Evolutionary conservation across 2,113 vertebrate species (phyloP).

Genomic region (Trichomycterus rosablanca): DNA sequence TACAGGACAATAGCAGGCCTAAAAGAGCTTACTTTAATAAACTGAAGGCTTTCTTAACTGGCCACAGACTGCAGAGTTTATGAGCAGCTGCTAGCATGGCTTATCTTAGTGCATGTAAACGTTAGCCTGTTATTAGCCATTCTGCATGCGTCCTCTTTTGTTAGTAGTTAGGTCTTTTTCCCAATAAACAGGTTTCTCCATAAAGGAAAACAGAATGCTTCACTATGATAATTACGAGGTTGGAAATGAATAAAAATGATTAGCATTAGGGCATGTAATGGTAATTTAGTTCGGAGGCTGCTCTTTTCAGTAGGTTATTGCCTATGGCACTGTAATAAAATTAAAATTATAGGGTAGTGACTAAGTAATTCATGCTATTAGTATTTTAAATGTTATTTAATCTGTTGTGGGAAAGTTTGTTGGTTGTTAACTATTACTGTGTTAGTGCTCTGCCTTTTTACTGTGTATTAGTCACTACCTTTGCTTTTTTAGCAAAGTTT

Average conservation of each 20-base stretch:
- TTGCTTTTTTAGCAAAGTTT: too few relatives aligned
- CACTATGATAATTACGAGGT: constrained; percentile 7
- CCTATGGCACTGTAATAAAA: background rate
- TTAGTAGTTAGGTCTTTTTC: constrained; percentile 5
- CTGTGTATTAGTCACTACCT: too few relatives aligned
- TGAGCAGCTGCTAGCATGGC: constrained; percentile 22
- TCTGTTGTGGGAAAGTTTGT: too few relatives aligned
- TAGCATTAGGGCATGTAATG: background rate
- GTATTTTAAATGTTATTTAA: background rate
- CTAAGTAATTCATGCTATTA: background rate
- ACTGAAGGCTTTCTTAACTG: background rate
- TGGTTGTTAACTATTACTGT: too few relatives aligned
- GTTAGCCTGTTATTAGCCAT: constrained; percentile 34
- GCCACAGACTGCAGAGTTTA: constrained; percentile 24
- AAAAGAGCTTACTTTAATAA: constrained; percentile 7
- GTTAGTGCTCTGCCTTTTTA: too few relatives aligned
- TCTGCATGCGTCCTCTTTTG: constrained; percentile 10
- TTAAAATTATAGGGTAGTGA: constrained; percentile 9
- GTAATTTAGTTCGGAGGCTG: too few relatives aligned
- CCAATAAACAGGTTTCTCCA: background rate
- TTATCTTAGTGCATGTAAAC: constrained; percentile 33
- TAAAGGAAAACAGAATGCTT: constrained; percentile 11
- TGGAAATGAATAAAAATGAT: background rate
- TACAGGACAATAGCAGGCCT: too few relatives aligned
- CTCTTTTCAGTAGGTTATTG: too few relatives aligned